These are phyloP conservation scores for Ptiloglossa arizonensis DNA, from an alignment of 1,140 invertebrate genomes.

Conservation along the genomic window DNA sequence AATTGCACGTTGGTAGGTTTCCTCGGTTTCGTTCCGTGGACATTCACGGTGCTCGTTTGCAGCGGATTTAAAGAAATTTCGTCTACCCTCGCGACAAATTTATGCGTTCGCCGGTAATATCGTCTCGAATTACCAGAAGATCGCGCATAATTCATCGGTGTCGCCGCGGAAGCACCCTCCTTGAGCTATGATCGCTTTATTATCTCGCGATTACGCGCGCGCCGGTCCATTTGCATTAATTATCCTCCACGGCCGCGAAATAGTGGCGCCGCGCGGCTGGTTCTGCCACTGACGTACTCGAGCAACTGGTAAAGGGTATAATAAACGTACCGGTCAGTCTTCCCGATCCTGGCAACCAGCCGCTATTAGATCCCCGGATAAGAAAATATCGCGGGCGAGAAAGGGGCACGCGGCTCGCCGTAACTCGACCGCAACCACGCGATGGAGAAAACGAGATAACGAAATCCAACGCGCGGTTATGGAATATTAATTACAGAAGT, in stretches of 20 bases:
- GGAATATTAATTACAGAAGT: background rate
- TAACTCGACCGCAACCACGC: background rate
- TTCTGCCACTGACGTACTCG: conserved; percentile 49
- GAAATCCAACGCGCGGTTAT: background rate
- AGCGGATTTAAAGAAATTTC: conserved; percentile 8
- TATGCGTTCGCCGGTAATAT: conserved; percentile 8
- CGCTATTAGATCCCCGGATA: background rate
- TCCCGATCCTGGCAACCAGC: background rate
- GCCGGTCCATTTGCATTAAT: conserved; percentile 65
- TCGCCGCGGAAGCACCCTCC: conserved; percentile 30
- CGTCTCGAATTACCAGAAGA: conserved; percentile 37
- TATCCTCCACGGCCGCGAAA: conserved; percentile 49
- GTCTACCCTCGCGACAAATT: conserved; percentile 10
- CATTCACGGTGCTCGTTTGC: background rate
- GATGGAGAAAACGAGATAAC: background rate
- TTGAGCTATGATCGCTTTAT: conserved; percentile 61
- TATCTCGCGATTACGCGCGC: conserved; percentile 63
- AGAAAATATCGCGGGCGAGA: background rate
- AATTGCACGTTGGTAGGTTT: no score
- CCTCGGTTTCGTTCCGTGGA: background rate
- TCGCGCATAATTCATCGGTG: conserved; percentile 51
- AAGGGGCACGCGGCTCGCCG: background rate
- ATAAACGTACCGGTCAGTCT: conserved; percentile 37
- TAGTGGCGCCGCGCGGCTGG: conserved; percentile 30
- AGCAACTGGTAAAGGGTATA: conserved; percentile 55